These are phyloP conservation scores for Liopterus haemorrhoidalis DNA, from an alignment of 2,888 invertebrate genomes.

Conservation along the genomic window DNA sequence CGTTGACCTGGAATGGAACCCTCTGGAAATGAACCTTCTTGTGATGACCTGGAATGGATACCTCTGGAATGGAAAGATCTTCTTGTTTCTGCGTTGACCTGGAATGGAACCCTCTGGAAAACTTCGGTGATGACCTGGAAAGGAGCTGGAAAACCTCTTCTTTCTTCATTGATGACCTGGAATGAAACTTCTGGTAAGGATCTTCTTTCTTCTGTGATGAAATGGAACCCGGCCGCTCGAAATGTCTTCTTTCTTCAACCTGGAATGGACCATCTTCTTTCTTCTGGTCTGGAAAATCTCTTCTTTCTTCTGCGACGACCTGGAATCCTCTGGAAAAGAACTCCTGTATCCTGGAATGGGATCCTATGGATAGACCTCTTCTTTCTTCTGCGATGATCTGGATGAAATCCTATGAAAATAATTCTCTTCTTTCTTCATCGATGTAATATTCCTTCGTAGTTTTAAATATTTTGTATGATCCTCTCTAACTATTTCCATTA, in stretches of 20 bases:
- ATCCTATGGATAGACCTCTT: no score
- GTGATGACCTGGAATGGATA: background rate
- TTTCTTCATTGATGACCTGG: constrained; percentile 4
- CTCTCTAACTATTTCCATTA: background rate
- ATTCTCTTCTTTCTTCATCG: background rate
- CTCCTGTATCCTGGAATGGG: background rate
- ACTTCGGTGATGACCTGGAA: constrained; percentile 12
- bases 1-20: constrained; percentile 8
- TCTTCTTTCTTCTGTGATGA: constrained; percentile 9
- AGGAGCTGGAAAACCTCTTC: constrained; percentile 2
- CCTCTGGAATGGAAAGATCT: background rate
- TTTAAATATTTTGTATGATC: background rate
- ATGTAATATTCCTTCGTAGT: background rate
- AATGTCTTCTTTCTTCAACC: constrained; percentile 1
- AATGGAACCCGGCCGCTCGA: constrained; percentile 1
- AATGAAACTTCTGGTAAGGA: background rate
- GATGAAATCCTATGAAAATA: background rate
- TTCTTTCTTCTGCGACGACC: constrained; percentile 8
- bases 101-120: constrained; percentile 4
- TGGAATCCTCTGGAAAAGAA: background rate
- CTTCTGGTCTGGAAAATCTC: background rate
- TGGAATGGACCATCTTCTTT: constrained; percentile 3
- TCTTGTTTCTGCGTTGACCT: constrained; percentile 2
- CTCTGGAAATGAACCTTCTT: no score
- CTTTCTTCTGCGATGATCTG: constrained; percentile 2